Base-by-base conservation (phyloP, 2,888 invertebrate genomes). In the Eutolmus rufibarbis region DNA sequence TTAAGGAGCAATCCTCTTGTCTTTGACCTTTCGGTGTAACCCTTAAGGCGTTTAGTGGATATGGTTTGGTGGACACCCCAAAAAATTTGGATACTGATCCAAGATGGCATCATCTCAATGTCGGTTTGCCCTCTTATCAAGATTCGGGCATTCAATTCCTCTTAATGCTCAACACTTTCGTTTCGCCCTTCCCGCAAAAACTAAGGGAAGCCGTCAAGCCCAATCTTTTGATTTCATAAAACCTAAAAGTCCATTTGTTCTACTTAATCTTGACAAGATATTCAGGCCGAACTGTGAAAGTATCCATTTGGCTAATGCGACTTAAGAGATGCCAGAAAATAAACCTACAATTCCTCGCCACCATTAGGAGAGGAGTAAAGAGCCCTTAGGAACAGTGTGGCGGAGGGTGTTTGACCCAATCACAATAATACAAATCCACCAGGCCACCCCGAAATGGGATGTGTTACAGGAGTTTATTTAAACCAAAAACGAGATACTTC, bases 271-370 rank as follows among this genome's bases (percentile, higher is more conserved):
- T 85, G 85, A 85, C 85, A 85, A 74, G 74, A 74, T 74, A 85
- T 85, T 85, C 85, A 74, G 43, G 46, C 40, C 85, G 74, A 85
- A 85, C 85, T 85, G 85, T 85, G 85, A 85, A 85, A 85, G 85
- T 74, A 85, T 85, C 85, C 85, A 85, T 85, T 85, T 85, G 85
- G 85, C 85, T 85, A 85, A 85, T 85, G 85, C 85, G 74, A 85
- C 74, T 85, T 74, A 84, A 57, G 37, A 74, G 74, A 85, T 40
- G 74, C 40, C 74, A 74, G 74, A 46, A 79, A 31, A 84, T 82
- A 34, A 66, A 66, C 57, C 66, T 37, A 66, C 82, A 84, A 66
- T 46, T 66, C 66, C 57, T 84, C 57, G 57, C 40, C 37, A 66
- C 66, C 57, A 84, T 57, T 84, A 84, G 57, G 43, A 46, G 43